These are phyloP conservation scores for Dicaeum eximium DNA, from an alignment of 2,113 vertebrate species.

Conservation along the genomic window DNA sequence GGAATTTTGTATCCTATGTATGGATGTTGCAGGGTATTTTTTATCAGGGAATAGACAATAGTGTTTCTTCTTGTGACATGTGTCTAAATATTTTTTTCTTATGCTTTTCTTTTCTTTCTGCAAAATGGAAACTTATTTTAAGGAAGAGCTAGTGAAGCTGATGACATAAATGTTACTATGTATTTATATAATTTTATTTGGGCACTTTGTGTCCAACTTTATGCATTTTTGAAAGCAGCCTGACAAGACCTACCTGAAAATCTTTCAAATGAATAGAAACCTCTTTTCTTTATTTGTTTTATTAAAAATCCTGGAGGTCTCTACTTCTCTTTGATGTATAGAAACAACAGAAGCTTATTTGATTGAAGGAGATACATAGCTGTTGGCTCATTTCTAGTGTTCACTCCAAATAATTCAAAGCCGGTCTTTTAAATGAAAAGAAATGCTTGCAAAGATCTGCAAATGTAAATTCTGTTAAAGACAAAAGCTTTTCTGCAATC, in stretches of 20 bases:
- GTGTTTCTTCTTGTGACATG: background rate
- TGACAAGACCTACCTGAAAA: background rate
- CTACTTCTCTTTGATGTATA: background rate
- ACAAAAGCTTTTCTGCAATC: background rate
- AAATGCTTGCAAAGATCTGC: background rate
- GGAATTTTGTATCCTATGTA: background rate
- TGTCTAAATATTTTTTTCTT: background rate
- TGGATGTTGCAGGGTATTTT: background rate
- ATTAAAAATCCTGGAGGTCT: background rate
- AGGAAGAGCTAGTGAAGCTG: background rate
- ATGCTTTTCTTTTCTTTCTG: background rate
- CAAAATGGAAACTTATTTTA: background rate
- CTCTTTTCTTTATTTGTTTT: background rate
- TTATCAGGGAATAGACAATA: background rate
- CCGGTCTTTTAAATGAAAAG: background rate
- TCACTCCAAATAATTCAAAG: background rate
- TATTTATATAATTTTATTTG: background rate
- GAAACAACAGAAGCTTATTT: background rate
- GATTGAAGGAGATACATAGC: background rate
- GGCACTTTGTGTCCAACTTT: background rate
- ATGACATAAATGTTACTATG: background rate
- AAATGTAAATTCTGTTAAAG: background rate
- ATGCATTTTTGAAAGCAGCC: background rate
- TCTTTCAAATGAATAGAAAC: background rate
- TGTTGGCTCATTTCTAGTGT: background rate